Percentiles rank a stretch among this genome's conserved stretches.
Conservation (phyloP, 2,113 vertebrate species). For the Clupea harengus region DNA sequence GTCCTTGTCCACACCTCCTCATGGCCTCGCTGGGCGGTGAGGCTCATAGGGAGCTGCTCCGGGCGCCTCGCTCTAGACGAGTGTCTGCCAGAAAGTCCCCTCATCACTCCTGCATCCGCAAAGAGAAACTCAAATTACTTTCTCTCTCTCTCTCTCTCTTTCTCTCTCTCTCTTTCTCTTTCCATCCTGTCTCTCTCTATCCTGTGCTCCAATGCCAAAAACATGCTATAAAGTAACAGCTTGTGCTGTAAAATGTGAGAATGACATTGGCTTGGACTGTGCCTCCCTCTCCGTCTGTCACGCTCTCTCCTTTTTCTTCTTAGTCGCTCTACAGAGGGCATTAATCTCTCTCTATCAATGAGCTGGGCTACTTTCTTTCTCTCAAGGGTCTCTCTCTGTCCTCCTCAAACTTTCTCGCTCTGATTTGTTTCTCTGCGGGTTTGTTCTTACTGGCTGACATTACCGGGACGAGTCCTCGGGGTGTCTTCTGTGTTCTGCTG, state of each 20-base stretch:
- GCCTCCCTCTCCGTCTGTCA: neutral
- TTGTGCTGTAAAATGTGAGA: neutral
- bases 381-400: neutral
- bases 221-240: neutral
- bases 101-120: neutral
- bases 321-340: neutral
- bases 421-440: neutral
- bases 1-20: neutral
- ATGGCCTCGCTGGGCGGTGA: neutral
- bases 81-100: neutral
- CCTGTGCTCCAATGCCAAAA: too few relatives aligned
- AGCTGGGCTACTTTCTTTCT: neutral
- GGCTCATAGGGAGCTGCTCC: neutral
- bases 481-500: neutral
- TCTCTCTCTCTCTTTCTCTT: neutral
- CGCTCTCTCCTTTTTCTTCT: neutral
- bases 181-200: neutral
- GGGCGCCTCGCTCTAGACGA: neutral
- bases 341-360: neutral
- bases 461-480: neutral
- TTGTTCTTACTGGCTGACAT: neutral
- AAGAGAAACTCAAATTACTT: neutral
- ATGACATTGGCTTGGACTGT: neutral
- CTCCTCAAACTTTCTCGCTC: neutral
- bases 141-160: neutral